Evolutionary conservation across 2,797 vertebrate genomes (phyloP), one percentile per base, ranked within the genome.

Genomic region (Brachyalestes nurse): DNA sequence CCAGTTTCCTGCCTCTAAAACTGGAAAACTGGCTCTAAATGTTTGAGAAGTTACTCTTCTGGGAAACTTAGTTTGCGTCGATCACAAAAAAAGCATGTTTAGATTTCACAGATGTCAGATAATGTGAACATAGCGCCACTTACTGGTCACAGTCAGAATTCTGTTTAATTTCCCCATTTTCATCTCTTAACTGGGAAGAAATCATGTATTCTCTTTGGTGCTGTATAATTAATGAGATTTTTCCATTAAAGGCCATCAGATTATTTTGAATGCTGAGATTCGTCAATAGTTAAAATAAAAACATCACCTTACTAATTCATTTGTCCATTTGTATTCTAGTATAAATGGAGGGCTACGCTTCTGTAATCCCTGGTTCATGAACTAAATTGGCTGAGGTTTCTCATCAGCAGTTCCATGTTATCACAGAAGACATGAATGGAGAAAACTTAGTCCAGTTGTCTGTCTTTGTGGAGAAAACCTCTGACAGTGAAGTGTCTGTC

Each of bases 71-170:
- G 2, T 12, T 13, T 25, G 23, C 10, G 14, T 16, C 4, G 12
- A 14, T 1, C 23, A 13, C 23, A 28, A 12, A 14, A 9, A 58
- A 58, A 21, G 28, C 4, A 4, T 4, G 12, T 64, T 51, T 57
- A 55, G 21, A 13, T 7, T 34, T 45, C 1, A 16, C 2, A 34
- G 17, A 61, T 49, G 34, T 72, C 16, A 51, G 10, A 13, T n/a
- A 28, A 72, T 55, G 66, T 61, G 1, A 9, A 9, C 51, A 65
- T n/a, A 72, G 78, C 70, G 4, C 70, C 70, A 65, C 78, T 34
- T 79, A 73, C 14, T 73, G 78, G 61, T 42, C 51, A 72, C n/a
- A 34, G 14, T 64, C 19, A 64, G 28, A 62, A 72, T 57, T 57
- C 25, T 64, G 34, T 42, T 14, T 25, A 25, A 34, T 21, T 53